A percentile compares a stretch with the other conserved stretches of the same genome.
These are phyloP conservation scores for Cheilosia scutellata DNA, from an alignment of 2,888 invertebrate species.

Conservation along the genomic window DNA sequence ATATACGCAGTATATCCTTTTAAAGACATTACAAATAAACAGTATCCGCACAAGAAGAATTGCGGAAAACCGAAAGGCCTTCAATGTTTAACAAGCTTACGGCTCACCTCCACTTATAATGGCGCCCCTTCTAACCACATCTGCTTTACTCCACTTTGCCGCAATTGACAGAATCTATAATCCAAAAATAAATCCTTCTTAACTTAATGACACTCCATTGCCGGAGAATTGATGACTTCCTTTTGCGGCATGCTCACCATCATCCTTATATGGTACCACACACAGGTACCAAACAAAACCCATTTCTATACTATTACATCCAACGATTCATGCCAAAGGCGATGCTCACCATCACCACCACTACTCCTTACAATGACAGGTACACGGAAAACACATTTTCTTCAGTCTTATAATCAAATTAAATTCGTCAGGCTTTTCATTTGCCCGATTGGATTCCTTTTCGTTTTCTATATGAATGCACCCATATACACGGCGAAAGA, in stretches of 20 bases:
- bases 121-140: neutral
- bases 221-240: conserved; percentile 48
- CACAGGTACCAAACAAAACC: neutral
- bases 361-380: conserved; percentile 26
- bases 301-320: conserved; percentile 24
- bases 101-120: neutral
- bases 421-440: conserved; percentile 48
- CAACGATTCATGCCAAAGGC: conserved; percentile 5
- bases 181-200: conserved; percentile 48
- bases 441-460: conserved; percentile 28
- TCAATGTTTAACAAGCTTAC: neutral
- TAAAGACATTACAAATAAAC: too few species aligned
- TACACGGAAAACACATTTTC: conserved; percentile 61
- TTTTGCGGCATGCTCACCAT: conserved; percentile 26
- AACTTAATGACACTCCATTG: conserved; percentile 57
- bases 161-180: conserved; percentile 41
- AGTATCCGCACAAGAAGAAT: too few species aligned
- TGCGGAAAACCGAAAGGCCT: too few species aligned
- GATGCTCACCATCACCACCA: conserved; percentile 1
- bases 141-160: conserved; percentile 8
- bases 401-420: conserved; percentile 61
- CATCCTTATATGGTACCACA: neutral
- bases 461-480: conserved; percentile 20
- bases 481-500: conserved; percentile 6
- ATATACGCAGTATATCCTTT: too few species aligned